Conservation (phyloP, 92 coral and sea anemone genomes). For the Anthopleura xanthogrammica region DNA sequence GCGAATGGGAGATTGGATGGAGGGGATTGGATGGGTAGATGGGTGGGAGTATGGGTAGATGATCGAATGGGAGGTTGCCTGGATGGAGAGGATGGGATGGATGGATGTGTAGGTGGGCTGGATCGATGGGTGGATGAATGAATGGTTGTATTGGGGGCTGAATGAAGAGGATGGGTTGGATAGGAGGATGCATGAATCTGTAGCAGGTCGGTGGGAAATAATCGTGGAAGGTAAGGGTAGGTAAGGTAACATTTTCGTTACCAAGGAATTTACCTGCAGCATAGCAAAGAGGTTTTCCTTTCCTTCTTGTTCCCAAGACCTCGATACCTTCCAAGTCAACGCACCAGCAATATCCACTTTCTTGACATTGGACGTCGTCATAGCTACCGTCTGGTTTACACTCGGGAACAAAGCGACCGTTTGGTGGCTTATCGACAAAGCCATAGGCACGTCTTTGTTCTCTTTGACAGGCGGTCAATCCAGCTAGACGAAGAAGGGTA, state of each 20-base stretch:
- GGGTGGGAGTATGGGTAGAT: too few relatives aligned
- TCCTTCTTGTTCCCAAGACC: slow-evolving; percentile 68
- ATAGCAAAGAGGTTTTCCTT: slow-evolving; percentile 61
- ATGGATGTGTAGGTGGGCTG: too few relatives aligned
- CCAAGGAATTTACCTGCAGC: slow-evolving; percentile 24
- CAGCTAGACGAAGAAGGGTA: slow-evolving; percentile 23
- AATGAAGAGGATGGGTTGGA: not conserved
- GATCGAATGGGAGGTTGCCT: too few relatives aligned
- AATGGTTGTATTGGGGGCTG: not conserved
- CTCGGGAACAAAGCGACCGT: slow-evolving; percentile 58
- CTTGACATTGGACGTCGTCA: slow-evolving; percentile 78
- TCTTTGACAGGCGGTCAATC: slow-evolving; percentile 65
- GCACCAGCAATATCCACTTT: slow-evolving; percentile 88
- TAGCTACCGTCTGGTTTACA: slow-evolving; percentile 83
- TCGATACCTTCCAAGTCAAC: slow-evolving; percentile 79
- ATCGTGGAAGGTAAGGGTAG: too few relatives aligned
- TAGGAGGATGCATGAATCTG: too few relatives aligned
- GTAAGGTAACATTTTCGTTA: too few relatives aligned
- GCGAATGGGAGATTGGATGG: not conserved
- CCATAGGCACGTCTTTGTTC: slow-evolving; percentile 69
- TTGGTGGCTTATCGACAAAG: slow-evolving; percentile 48
- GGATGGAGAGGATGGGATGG: too few relatives aligned
- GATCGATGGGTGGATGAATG: too few relatives aligned
- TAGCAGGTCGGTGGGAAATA: too few relatives aligned
- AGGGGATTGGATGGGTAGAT: not conserved